Evolutionary conservation across 2,113 vertebrate species (phyloP).

Genomic region (Caracal caracal): DNA sequence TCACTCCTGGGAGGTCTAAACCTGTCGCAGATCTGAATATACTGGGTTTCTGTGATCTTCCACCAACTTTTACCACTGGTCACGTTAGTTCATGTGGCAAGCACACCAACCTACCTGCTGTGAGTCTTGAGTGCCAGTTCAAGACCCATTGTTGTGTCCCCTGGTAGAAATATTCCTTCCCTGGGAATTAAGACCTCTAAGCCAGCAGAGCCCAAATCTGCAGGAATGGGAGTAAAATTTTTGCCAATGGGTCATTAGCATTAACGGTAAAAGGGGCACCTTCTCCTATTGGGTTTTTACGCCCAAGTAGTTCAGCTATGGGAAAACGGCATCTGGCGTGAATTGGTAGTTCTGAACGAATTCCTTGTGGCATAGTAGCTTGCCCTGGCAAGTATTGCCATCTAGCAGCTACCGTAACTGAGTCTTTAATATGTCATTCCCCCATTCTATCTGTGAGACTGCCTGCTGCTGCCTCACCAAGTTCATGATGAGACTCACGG

Average conservation of each 20-base stretch:
- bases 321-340: neutral
- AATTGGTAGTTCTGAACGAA: neutral
- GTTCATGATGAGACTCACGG: neutral
- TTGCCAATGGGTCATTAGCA: neutral
- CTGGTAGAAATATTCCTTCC: neutral
- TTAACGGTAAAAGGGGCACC: neutral
- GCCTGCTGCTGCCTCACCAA: neutral
- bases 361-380: neutral
- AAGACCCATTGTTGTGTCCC: neutral
- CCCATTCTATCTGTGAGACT: neutral
- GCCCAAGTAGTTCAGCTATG: neutral
- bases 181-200: neutral
- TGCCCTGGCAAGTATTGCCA: neutral
- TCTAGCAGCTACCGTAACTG: neutral
- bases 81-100: neutral
- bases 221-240: neutral
- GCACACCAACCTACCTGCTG: neutral
- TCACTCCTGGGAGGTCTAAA: neutral
- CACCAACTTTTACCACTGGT: neutral
- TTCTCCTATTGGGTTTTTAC: neutral
- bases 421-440: neutral
- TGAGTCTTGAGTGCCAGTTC: neutral
- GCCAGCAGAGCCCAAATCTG: neutral
- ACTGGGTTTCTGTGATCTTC: neutral
- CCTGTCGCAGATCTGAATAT: neutral